Base-by-base conservation (phyloP, 1,140 invertebrate species). In the Platorchestia sp. region DNA sequence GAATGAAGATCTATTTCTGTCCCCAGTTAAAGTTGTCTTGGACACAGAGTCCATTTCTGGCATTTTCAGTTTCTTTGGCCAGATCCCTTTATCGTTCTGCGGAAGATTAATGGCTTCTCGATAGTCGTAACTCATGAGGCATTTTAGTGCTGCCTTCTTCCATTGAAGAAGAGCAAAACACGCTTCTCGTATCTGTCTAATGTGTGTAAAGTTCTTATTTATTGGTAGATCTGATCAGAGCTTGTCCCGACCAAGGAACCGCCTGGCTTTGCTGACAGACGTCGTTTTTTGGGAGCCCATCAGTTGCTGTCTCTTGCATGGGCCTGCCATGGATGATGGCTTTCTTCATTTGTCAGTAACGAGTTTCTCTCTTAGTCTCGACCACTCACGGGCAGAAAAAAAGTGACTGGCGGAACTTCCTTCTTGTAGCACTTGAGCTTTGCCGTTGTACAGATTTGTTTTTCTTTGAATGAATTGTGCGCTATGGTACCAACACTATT, bases 101-200 rank as follows among this genome's bases (percentile, higher is more conserved):
- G 10, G 44, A 93, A 93, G 91, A 93, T 45, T 93, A 93, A 93
- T 93, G 91, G 91, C 91, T 93, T 93, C 45, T 93, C 91, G 91
- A 93, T 93, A n/a, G 91, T 40, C 91, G 91, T 93, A 93, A 93
- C 91, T 93, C 91, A 93, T 93, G 91, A 47, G 45, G 91, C 91
- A 93, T 93, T 93, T 93, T 93, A 47, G 43, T 47, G 91, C 91
- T 93, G 91, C 91, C 45, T 42, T 41, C 91, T 93, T 93, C 91
- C 41, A 93, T 93, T 93, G 91, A 93, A 93, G 91, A 93, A 93
- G 91, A 93, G 91, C 91, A 93, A 93, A 93, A 93, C 91, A 93
- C 91, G 91, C 91, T 93, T 93, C 91, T 93, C 91, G 43, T 93
- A 93, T 93, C 91, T 93, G 91, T 93, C 91, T 93, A 93, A 93